Conservation (phyloP, 2,888 invertebrate species). For the Patella depressa region DNA sequence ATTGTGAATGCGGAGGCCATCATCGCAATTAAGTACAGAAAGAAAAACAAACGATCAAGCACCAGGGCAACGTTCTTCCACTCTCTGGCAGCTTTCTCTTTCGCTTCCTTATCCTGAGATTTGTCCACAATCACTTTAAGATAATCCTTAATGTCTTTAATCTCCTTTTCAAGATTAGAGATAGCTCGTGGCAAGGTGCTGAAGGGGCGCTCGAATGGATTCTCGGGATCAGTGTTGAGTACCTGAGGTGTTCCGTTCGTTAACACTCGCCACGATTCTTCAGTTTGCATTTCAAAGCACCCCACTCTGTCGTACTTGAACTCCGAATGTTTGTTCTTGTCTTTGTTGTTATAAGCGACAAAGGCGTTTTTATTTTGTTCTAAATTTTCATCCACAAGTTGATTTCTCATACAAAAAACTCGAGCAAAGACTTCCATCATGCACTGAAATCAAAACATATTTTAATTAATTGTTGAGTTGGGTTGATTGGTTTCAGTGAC, state of each 20-base stretch:
- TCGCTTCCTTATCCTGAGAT: slow-evolving; percentile 55
- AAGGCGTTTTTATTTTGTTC: slow-evolving; percentile 22
- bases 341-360: slow-evolving; percentile 24
- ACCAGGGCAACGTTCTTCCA: slow-evolving; percentile 69
- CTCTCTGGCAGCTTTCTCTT: slow-evolving; percentile 61
- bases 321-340: slow-evolving; percentile 41
- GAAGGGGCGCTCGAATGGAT: slow-evolving; percentile 7
- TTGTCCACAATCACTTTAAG: slow-evolving; percentile 57
- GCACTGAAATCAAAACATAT: slow-evolving; percentile 45
- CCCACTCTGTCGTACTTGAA: slow-evolving; percentile 54
- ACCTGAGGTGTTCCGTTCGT: slow-evolving; percentile 29
- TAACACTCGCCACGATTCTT: slow-evolving; percentile 42
- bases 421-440: slow-evolving; percentile 64
- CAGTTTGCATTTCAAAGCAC: slow-evolving; percentile 49
- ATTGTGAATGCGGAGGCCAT: slow-evolving; percentile 65
- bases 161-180: slow-evolving; percentile 58
- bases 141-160: slow-evolving; percentile 61
- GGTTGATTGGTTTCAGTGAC: no score
- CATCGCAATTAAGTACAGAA: slow-evolving; percentile 64
- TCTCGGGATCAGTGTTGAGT: slow-evolving; percentile 15
- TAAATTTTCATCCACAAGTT: slow-evolving; percentile 41
- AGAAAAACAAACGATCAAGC: slow-evolving; percentile 69
- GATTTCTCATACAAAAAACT: slow-evolving; percentile 63
- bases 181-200: slow-evolving; percentile 28
- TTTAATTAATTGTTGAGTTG: neutral